A percentile compares a stretch with the other conserved stretches of the same genome.
These are phyloP conservation scores for Cyclura pinguis DNA, from an alignment of 2,797 vertebrate genomes.

Conservation along the genomic window DNA sequence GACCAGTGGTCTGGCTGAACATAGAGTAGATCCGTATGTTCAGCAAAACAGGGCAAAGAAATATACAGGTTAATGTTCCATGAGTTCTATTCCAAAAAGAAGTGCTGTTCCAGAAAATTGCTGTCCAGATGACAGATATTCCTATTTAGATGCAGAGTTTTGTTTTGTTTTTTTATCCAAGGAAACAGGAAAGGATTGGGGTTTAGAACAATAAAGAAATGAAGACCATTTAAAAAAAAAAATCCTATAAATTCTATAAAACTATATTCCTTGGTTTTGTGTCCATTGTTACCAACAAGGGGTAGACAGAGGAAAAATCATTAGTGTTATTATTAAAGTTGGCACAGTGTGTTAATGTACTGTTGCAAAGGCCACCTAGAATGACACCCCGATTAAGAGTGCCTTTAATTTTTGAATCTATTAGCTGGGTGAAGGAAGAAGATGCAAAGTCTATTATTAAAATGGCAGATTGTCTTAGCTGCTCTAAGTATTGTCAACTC, in stretches of 20 bases:
- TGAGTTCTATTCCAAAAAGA: background rate
- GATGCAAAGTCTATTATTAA: background rate
- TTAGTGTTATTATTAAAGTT: constrained; percentile 11
- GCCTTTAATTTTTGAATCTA: background rate
- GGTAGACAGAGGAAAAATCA: constrained; percentile 21
- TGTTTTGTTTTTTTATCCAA: background rate
- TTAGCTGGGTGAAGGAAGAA: background rate
- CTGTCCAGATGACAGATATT: background rate
- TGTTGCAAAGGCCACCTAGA: constrained; percentile 5
- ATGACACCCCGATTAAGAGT: background rate
- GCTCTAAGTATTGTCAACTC: background rate
- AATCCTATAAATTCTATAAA: background rate
- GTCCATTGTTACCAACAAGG: background rate
- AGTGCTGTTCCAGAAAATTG: background rate
- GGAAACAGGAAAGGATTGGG: no score
- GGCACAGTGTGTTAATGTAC: background rate
- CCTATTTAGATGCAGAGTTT: background rate
- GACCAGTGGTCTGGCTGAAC: background rate
- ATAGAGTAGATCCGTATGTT: background rate
- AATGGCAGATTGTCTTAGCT: background rate
- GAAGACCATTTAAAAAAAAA: background rate
- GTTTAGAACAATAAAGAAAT: background rate
- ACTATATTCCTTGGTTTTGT: background rate
- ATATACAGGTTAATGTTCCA: background rate
- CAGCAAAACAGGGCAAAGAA: background rate